phyloP scores from a whole-genome alignment of 1,140 invertebrate genomes.

The Vanessa tameamea region DNA sequence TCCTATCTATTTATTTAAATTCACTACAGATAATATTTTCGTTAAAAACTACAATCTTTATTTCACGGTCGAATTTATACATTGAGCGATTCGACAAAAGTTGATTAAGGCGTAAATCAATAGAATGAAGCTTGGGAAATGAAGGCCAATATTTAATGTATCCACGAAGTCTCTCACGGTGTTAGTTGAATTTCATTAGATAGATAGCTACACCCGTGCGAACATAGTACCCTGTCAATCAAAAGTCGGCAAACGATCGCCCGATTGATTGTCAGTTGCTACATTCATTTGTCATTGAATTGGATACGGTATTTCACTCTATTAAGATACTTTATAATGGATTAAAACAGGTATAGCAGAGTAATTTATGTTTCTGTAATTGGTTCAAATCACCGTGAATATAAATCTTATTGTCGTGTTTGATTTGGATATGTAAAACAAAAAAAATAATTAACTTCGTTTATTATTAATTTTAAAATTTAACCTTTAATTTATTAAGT shows the following conservation, averaged over 20 bases:
- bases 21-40: background rate
- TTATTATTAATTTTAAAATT: too few species aligned
- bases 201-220: slow-evolving; percentile 34
- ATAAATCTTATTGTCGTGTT: too few species aligned
- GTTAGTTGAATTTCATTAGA: slow-evolving; percentile 18
- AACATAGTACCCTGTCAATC: slow-evolving; percentile 31
- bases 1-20: background rate
- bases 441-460: too few species aligned
- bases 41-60: background rate
- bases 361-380: too few species aligned
- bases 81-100: background rate
- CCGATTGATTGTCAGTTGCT: slow-evolving; percentile 12
- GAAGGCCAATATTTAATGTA: slow-evolving; percentile 14
- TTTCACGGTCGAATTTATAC: background rate
- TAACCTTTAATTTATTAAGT: too few species aligned
- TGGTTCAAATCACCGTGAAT: too few species aligned
- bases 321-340: slow-evolving; percentile 9
- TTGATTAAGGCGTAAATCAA: slow-evolving; percentile 9
- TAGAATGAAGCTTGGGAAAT: slow-evolving; percentile 14
- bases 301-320: slow-evolving; percentile 1
- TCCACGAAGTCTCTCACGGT: slow-evolving; percentile 23
- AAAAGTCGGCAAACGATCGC: slow-evolving; percentile 26
- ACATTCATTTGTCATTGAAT: slow-evolving; percentile 24
- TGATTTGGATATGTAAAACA: too few species aligned
- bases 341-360: background rate